These are phyloP conservation scores for Pinctada fucata DNA, from an alignment of 2,888 invertebrate species.

Conservation along the genomic window DNA sequence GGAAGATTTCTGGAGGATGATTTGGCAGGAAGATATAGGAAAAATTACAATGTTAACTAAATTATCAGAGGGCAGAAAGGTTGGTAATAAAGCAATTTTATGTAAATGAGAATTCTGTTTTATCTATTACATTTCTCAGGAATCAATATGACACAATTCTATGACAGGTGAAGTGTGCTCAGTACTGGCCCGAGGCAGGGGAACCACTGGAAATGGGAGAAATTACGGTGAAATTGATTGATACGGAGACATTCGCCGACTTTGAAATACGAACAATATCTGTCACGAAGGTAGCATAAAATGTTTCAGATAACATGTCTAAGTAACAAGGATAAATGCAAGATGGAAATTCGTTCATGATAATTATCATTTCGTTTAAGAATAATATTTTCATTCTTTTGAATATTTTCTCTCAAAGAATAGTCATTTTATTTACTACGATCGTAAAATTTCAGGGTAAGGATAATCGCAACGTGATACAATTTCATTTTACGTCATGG, in stretches of 20 bases:
- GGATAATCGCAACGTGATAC: slow-evolving; percentile 45
- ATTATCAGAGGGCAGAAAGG: neutral
- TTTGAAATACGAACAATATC: slow-evolving; percentile 28
- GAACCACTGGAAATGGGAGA: slow-evolving; percentile 14
- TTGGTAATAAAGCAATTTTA: neutral
- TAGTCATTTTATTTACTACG: too few species aligned
- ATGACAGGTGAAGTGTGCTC: slow-evolving; percentile 27
- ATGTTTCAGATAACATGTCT: neutral
- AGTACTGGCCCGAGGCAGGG: slow-evolving; percentile 36
- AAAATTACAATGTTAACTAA: neutral
- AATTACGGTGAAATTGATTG: slow-evolving; percentile 13
- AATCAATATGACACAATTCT: too few species aligned
- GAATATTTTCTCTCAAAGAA: too few species aligned
- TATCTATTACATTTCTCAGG: too few species aligned
- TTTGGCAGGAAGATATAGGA: neutral
- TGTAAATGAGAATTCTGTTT: too few species aligned
- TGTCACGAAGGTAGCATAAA: slow-evolving; percentile 19
- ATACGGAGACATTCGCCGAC: slow-evolving; percentile 33
- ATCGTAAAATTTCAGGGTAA: slow-evolving; percentile 1
- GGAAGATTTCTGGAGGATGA: neutral
- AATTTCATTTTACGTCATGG: slow-evolving; percentile 72
- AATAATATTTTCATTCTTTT: too few species aligned
- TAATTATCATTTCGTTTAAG: too few species aligned
- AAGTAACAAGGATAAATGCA: neutral
- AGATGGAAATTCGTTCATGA: too few species aligned